A percentile compares a stretch with the other conserved stretches of the same genome.
Conservation (phyloP, 2,888 invertebrate species). For the Dioctria linearis region DNA sequence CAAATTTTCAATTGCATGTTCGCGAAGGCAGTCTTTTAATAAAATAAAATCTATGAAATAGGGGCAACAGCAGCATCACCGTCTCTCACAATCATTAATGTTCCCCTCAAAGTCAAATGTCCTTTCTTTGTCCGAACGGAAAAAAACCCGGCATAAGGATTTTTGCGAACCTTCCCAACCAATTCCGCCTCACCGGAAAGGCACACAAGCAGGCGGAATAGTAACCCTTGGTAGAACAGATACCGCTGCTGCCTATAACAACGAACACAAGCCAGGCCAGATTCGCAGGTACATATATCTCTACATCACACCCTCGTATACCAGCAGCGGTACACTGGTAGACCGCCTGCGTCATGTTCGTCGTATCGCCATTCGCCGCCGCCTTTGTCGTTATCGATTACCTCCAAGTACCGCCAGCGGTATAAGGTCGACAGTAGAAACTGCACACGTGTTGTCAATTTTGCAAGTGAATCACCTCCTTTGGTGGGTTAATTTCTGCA, state of each 20-base stretch:
- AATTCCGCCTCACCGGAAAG: constrained; percentile 18
- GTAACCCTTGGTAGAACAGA: constrained; percentile 38
- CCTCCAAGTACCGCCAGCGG: constrained; percentile 56
- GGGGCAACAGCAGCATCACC: background rate
- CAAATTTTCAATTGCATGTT: too few relatives aligned
- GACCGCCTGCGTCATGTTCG: constrained; percentile 57
- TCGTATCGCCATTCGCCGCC: constrained; percentile 52
- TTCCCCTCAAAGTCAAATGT: constrained; percentile 39
- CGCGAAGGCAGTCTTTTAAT: too few relatives aligned
- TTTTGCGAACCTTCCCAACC: constrained; percentile 33
- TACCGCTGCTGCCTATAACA: constrained; percentile 37
- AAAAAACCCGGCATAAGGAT: constrained; percentile 38
- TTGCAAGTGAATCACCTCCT: constrained; percentile 34
- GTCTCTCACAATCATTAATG: background rate
- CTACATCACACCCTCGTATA: constrained; percentile 46
- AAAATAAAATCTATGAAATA: background rate
- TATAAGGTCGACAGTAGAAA: constrained; percentile 49
- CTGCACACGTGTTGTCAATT: constrained; percentile 38
- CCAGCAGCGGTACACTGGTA: constrained; percentile 50
- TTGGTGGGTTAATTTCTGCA: constrained; percentile 12
- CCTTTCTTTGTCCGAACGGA: constrained; percentile 47
- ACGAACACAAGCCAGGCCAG: constrained; percentile 38
- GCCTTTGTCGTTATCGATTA: constrained; percentile 56
- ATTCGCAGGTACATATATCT: constrained; percentile 28
- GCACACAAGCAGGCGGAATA: constrained; percentile 22